phyloP scores from a whole-genome alignment of 2,888 invertebrate genomes.

The Sialis lutaria region DNA sequence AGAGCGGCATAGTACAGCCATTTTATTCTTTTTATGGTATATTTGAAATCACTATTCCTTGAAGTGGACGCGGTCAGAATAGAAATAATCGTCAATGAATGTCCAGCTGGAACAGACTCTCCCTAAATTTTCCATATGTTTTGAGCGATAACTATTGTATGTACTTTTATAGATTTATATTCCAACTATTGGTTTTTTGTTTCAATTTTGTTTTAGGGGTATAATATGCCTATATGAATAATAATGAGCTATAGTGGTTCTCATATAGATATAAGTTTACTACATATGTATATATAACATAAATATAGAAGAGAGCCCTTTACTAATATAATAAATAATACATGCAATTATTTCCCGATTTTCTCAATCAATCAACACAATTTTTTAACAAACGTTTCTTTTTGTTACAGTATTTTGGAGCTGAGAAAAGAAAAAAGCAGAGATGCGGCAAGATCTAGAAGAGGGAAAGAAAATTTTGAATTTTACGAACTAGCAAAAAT shows the following conservation, averaged over 20 bases:
- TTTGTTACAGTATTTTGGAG: constrained; percentile 72
- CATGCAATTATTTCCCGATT: no score
- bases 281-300: neutral
- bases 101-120: neutral
- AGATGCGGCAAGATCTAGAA: constrained; percentile 78
- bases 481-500: constrained; percentile 92
- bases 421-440: constrained; percentile 85
- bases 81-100: constrained; percentile 1
- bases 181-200: no score
- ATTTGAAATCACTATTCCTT: constrained; percentile 3
- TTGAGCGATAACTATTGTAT: neutral
- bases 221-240: neutral
- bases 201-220: no score
- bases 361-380: no score
- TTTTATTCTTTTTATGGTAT: constrained; percentile 3
- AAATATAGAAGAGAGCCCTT: no score
- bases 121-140: neutral
- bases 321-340: no score
- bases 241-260: neutral
- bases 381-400: constrained; percentile 9
- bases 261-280: neutral
- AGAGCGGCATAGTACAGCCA: neutral
- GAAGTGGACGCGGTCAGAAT: neutral
- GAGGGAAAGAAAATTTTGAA: constrained; percentile 92
- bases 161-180: no score